Evolutionary conservation across 2,113 vertebrate genomes (phyloP).

Genomic region (Rhabdornis inornatus): DNA sequence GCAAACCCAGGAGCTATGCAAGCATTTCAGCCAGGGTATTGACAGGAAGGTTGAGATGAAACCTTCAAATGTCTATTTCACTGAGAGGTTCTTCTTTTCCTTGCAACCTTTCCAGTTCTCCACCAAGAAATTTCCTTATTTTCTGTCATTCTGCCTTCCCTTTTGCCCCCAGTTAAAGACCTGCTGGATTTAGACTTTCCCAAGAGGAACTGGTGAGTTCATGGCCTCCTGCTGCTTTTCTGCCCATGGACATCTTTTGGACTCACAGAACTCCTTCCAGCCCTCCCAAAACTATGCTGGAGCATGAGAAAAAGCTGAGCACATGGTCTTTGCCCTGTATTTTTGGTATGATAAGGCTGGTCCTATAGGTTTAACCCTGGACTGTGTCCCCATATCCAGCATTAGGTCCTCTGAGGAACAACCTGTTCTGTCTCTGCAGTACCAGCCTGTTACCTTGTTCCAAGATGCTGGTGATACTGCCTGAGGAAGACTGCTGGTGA

Average conservation of each 20-base stretch:
- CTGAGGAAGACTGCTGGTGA: too few species aligned
- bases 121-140: background rate
- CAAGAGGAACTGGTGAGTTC: background rate
- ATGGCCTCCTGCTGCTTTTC: background rate
- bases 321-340: background rate
- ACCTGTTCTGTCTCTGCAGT: background rate
- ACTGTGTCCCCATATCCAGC: background rate
- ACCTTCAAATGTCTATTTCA: background rate
- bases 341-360: background rate
- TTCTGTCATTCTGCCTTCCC: background rate
- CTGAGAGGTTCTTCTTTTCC: background rate
- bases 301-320: background rate
- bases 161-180: background rate
- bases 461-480: background rate
- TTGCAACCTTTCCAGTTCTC: background rate
- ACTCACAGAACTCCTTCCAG: background rate
- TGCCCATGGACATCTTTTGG: fast-evolving
- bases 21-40: background rate
- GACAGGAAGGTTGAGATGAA: background rate
- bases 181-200: background rate
- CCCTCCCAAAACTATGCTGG: background rate
- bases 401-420: background rate
- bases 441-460: background rate
- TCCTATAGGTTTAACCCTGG: background rate
- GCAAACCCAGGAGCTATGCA: background rate